These are phyloP conservation scores for Struthio camelus DNA, from an alignment of 2,113 vertebrate species.

Conservation along the genomic window DNA sequence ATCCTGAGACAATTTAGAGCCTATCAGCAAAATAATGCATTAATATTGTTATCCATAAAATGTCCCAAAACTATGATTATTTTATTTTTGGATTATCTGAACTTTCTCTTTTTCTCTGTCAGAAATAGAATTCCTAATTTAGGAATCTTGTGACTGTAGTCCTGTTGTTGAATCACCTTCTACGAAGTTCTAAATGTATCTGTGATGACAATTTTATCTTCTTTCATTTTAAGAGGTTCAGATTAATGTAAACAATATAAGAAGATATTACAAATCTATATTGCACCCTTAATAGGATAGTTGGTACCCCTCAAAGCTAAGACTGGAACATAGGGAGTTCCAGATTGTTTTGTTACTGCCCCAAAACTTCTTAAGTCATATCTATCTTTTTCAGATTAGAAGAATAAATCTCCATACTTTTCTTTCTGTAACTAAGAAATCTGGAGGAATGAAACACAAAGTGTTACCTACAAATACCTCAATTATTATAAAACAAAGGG, in stretches of 20 bases:
- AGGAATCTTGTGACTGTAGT: background rate
- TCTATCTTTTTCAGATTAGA: background rate
- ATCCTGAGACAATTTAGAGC: background rate
- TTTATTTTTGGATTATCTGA: background rate
- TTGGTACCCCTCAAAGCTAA: background rate
- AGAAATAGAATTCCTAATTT: background rate
- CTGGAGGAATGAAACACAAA: background rate
- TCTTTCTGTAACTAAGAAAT: background rate
- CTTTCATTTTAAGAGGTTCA: background rate
- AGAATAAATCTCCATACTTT: accelerated
- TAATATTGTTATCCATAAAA: background rate
- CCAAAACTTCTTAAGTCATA: background rate
- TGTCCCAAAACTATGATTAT: background rate
- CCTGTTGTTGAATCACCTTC: background rate
- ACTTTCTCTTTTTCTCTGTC: background rate
- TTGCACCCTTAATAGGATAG: background rate
- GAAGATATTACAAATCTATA: background rate
- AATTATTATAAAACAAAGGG: background rate
- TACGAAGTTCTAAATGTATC: background rate
- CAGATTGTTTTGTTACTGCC: background rate
- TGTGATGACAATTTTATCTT: background rate
- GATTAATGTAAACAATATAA: background rate
- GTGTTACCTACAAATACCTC: background rate
- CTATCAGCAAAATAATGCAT: background rate
- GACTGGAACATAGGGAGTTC: background rate